phyloP scores from a whole-genome alignment of 2,113 vertebrate genomes.

The Oxyura jamaicensis region DNA sequence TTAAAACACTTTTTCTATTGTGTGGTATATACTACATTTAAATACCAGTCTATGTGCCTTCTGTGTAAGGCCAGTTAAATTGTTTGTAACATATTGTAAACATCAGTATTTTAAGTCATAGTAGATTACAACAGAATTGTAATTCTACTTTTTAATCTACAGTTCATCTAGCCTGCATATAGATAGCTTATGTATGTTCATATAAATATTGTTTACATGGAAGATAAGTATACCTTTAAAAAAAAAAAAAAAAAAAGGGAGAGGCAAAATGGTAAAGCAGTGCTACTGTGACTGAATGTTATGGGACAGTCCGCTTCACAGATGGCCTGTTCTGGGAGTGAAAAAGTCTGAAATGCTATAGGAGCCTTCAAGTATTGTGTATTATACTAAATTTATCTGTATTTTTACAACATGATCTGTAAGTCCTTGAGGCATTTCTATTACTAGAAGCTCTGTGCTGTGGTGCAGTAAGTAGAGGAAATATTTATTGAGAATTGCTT shows the following conservation, averaged over 20 bases:
- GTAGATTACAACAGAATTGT: not conserved
- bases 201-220: not conserved
- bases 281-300: not conserved
- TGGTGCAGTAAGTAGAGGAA: not conserved
- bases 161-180: not conserved
- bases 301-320: not conserved
- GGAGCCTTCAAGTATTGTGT: not conserved
- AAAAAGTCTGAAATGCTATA: not conserved
- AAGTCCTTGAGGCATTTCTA: not conserved
- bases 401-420: not conserved
- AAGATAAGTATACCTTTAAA: not conserved
- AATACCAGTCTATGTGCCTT: not conserved
- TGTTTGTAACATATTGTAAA: not conserved
- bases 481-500: not conserved
- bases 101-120: not conserved
- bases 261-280: not conserved
- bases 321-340: not conserved
- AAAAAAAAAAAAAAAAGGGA: not conserved
- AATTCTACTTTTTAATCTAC: not conserved
- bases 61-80: not conserved
- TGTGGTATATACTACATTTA: not conserved
- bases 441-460: not conserved
- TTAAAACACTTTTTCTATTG: not conserved
- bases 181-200: not conserved
- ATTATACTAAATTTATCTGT: not conserved